These are phyloP conservation scores for Benthosema pterotum DNA, from an alignment of 2,797 vertebrate genomes.

Conservation along the genomic window DNA sequence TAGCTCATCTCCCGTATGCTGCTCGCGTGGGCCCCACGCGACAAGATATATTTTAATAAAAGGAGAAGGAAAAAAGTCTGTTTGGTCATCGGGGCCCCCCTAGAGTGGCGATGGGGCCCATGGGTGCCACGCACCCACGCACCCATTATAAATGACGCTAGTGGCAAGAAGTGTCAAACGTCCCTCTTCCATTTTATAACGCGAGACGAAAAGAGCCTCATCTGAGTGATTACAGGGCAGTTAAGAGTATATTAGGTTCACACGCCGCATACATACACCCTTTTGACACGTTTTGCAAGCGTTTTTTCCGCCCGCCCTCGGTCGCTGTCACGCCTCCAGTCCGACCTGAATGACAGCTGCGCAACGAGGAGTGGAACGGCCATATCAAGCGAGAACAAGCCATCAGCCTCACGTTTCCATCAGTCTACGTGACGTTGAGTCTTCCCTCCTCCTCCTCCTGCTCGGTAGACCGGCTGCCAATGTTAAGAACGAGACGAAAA, in stretches of 20 bases:
- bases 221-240: conserved; percentile 37
- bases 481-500: conserved; percentile 23
- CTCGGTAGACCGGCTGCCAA: conserved; percentile 29
- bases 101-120: too few relatives aligned
- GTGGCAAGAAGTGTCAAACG: conserved; percentile 55
- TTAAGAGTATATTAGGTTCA: conserved; percentile 24
- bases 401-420: conserved; percentile 6
- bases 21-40: too few relatives aligned
- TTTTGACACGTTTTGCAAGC: background rate
- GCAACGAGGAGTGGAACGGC: conserved; percentile 4
- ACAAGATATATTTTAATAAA: too few relatives aligned
- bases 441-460: conserved; percentile 37
- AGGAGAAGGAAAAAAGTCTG: too few relatives aligned
- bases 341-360: conserved; percentile 13
- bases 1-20: too few relatives aligned
- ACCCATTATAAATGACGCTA: too few relatives aligned
- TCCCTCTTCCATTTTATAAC: conserved; percentile 35
- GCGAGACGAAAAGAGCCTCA: conserved; percentile 25
- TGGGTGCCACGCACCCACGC: too few relatives aligned
- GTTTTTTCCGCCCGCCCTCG: background rate
- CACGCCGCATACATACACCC: background rate
- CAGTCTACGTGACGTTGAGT: conserved; percentile 14
- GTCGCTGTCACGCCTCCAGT: background rate
- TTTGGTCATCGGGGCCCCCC: too few relatives aligned
- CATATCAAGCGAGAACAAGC: conserved; percentile 12